phyloP scores from a whole-genome alignment of 2,888 invertebrate species.

The Diaprepes abbreviatus region DNA sequence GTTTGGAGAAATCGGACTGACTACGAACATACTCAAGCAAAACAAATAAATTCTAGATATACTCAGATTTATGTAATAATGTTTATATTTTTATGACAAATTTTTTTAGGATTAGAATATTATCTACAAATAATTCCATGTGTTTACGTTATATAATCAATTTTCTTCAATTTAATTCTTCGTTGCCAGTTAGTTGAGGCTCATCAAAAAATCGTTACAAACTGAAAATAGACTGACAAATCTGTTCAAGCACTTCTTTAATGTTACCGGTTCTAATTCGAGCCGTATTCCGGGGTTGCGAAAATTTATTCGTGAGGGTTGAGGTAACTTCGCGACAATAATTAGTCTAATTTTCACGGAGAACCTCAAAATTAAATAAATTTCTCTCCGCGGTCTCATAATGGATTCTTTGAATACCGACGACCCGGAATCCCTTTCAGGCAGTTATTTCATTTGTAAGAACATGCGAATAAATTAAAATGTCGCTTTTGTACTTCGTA shows the following conservation, averaged over 20 bases:
- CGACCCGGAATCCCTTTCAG: not conserved
- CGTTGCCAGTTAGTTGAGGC: no score
- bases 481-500: not conserved
- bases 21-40: no score
- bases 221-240: not conserved
- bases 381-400: not conserved
- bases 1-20: no score
- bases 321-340: not conserved
- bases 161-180: no score
- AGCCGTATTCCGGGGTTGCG: not conserved
- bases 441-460: slow-evolving; percentile 2
- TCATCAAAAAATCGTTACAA: no score
- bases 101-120: no score
- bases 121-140: no score
- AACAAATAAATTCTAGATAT: no score
- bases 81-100: no score
- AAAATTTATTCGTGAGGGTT: not conserved
- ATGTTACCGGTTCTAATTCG: not conserved
- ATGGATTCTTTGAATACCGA: slow-evolving; percentile 6
- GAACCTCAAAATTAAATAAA: slow-evolving; percentile 4
- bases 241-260: not conserved
- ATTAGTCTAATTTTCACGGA: not conserved
- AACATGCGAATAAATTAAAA: slow-evolving; percentile 5
- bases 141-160: no score
- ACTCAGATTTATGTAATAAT: no score